Evolutionary conservation across 2,113 vertebrate species (phyloP).

Genomic region (Hemibagrus wyckioides): DNA sequence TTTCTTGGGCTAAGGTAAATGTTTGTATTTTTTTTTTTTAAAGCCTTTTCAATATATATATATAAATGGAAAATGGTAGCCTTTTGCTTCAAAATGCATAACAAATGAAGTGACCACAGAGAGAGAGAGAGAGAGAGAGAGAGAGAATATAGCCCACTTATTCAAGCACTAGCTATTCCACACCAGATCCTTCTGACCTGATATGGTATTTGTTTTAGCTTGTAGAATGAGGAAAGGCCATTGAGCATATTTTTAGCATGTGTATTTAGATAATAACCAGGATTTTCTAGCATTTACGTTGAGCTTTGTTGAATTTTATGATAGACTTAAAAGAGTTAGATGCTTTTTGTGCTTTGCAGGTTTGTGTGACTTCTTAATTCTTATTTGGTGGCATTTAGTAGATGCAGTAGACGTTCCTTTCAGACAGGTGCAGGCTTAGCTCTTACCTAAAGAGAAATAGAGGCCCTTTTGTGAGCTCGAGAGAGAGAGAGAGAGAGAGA

Average conservation of each 20-base stretch:
- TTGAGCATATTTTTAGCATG: neutral
- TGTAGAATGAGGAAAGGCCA: neutral
- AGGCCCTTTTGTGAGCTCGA: neutral
- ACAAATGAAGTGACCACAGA: neutral
- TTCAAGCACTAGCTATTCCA: neutral
- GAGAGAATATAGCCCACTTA: neutral
- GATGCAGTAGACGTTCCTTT: neutral
- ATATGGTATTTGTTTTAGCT: slow-evolving; percentile 21
- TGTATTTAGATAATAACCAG: neutral
- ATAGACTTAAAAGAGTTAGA: neutral
- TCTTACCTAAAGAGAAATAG: neutral
- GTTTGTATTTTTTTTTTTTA: neutral
- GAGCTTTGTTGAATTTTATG: neutral
- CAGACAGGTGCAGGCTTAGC: neutral
- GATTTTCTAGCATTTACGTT: neutral
- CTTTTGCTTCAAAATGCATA: neutral
- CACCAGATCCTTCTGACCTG: neutral
- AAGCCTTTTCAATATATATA: neutral
- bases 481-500: neutral
- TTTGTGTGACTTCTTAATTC: neutral
- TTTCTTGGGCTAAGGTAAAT: too few species aligned
- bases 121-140: neutral
- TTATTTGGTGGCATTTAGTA: neutral
- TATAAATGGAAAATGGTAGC: too few species aligned
- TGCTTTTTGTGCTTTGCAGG: neutral